These are phyloP conservation scores for Cyanoramphus novaezelandiae DNA, from an alignment of 2,113 vertebrate species.

Conservation along the genomic window DNA sequence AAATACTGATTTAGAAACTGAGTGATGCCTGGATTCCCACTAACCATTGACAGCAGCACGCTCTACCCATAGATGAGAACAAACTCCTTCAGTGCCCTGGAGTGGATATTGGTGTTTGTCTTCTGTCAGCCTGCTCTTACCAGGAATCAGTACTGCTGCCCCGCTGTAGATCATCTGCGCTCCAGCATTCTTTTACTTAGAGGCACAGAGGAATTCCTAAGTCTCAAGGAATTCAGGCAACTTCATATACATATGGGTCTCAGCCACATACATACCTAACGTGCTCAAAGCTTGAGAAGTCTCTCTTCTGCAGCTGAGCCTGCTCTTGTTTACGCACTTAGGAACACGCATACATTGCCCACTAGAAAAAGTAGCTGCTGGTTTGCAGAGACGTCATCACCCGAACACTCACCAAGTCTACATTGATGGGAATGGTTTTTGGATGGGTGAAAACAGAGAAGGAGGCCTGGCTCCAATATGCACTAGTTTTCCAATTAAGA, in stretches of 20 bases:
- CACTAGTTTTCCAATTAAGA: background rate
- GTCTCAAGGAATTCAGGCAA: background rate
- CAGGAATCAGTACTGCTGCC: background rate
- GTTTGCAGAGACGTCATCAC: background rate
- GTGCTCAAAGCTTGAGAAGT: background rate
- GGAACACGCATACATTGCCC: accelerated
- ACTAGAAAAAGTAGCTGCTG: background rate
- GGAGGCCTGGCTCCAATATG: background rate
- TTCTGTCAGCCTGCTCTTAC: background rate
- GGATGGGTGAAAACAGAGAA: background rate
- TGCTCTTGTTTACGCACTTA: background rate
- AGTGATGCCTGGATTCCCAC: background rate
- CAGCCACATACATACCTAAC: background rate
- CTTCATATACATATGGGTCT: background rate
- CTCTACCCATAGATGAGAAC: background rate
- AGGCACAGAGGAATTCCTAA: background rate
- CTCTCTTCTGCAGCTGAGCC: background rate
- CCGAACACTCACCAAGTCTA: background rate
- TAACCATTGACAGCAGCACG: background rate
- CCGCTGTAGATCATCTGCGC: accelerated
- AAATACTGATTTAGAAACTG: background rate
- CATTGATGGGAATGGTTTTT: background rate
- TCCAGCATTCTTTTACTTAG: background rate
- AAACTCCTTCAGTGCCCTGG: background rate
- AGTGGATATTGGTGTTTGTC: too few relatives aligned